These are phyloP conservation scores for Tribolium castaneum DNA, from an alignment of 1,140 invertebrate genomes.

Conservation along the genomic window DNA sequence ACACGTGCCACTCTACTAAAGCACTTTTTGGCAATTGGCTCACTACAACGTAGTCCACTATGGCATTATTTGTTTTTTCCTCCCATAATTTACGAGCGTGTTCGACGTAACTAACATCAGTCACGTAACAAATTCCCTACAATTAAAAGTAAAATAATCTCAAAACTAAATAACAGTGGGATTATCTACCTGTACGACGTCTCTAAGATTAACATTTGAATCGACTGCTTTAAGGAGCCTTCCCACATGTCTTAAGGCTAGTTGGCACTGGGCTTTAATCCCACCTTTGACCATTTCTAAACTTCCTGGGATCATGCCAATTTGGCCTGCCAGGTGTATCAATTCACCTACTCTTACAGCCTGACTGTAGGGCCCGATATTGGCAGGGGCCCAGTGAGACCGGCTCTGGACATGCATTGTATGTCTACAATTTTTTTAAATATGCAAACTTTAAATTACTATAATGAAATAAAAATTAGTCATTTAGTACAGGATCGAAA, in stretches of 20 bases:
- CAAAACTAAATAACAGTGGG: neutral
- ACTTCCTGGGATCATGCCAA: slow-evolving; percentile 87
- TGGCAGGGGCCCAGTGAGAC: slow-evolving; percentile 96
- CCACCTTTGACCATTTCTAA: slow-evolving; percentile 79
- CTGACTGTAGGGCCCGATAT: slow-evolving; percentile 96
- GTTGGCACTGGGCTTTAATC: slow-evolving; percentile 80
- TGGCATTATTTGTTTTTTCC: slow-evolving; percentile 85
- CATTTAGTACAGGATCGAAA: no score
- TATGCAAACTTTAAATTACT: no score
- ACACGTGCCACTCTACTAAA: slow-evolving; percentile 92
- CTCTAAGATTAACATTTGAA: slow-evolving; percentile 77
- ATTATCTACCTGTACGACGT: slow-evolving; percentile 80
- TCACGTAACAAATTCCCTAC: slow-evolving; percentile 88
- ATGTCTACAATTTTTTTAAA: no score
- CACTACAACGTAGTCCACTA: slow-evolving; percentile 88
- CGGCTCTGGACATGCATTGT: slow-evolving; percentile 95
- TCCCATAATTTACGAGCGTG: slow-evolving; percentile 84
- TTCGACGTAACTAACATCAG: slow-evolving; percentile 74
- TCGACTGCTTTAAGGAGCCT: slow-evolving; percentile 84
- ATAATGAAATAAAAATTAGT: no score
- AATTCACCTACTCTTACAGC: slow-evolving; percentile 83
- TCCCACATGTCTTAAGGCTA: slow-evolving; percentile 85
- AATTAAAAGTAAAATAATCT: slow-evolving; percentile 45
- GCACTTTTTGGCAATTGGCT: slow-evolving; percentile 81
- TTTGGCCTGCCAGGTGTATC: slow-evolving; percentile 91